Percentiles rank a stretch among this genome's conserved stretches.
These are phyloP conservation scores for Copsychus sechellarum DNA, from an alignment of 2,113 vertebrate genomes.

Conservation along the genomic window DNA sequence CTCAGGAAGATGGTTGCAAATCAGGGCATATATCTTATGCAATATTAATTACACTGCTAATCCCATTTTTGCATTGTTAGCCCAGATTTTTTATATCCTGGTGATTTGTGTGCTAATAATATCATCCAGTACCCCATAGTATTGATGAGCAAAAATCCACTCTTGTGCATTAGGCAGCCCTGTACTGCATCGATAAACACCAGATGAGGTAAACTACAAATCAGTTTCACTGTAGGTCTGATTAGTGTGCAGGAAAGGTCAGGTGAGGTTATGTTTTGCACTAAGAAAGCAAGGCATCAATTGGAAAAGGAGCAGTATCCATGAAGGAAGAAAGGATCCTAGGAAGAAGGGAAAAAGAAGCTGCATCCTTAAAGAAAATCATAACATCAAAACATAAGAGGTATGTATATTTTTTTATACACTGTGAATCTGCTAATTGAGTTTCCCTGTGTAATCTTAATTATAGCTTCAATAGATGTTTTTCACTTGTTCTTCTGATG, in stretches of 20 bases:
- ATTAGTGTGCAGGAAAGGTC: not conserved
- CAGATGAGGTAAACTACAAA: not conserved
- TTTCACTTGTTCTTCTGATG: not conserved
- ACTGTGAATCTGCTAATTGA: not conserved
- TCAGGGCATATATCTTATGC: not conserved
- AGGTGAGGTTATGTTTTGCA: not conserved
- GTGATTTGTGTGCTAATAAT: not conserved
- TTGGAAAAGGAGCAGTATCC: not conserved
- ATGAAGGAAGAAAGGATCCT: not conserved
- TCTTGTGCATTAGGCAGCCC: not conserved
- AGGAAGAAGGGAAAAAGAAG: not conserved
- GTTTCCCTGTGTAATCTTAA: not conserved
- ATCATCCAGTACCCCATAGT: not conserved
- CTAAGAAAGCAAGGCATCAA: not conserved
- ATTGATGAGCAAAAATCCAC: not conserved
- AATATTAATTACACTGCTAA: not conserved
- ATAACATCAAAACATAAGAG: not conserved
- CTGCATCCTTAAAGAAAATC: not conserved
- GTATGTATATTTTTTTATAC: not conserved
- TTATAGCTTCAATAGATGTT: not conserved
- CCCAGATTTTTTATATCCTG: not conserved
- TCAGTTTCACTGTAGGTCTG: not conserved
- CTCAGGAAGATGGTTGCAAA: not conserved
- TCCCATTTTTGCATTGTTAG: not conserved
- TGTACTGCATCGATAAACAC: not conserved